These are phyloP conservation scores for Triops longicaudatus DNA, from an alignment of 1,140 invertebrate genomes.

Conservation along the genomic window DNA sequence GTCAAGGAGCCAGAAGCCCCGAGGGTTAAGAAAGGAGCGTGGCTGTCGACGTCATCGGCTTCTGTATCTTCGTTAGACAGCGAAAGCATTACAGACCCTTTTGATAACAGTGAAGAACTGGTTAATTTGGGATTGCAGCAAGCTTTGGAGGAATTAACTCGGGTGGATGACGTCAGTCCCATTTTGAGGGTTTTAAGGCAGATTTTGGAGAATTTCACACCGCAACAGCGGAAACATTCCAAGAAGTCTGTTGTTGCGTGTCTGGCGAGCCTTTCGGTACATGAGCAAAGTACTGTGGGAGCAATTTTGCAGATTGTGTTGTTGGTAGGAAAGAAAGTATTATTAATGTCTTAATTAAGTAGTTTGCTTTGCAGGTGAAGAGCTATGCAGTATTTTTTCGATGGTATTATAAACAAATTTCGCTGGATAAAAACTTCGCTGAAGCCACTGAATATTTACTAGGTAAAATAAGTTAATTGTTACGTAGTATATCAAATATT, in stretches of 20 bases:
- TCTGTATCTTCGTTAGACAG: neutral
- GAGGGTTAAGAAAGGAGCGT: neutral
- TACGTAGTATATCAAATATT: neutral
- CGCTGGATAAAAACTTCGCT: neutral
- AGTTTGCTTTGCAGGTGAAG: neutral
- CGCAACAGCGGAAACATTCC: neutral
- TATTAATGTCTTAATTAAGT: neutral
- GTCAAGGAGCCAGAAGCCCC: neutral
- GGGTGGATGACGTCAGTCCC: neutral
- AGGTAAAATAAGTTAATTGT: neutral
- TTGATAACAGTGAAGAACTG: neutral
- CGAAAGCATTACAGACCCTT: neutral
- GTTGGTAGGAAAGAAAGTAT: neutral
- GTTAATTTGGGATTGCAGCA: neutral
- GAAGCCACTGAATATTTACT: neutral
- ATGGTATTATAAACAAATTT: neutral
- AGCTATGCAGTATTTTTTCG: neutral
- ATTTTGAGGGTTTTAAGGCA: neutral
- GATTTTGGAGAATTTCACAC: neutral
- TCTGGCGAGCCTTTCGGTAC: neutral
- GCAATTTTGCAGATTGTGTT: neutral
- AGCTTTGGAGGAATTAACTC: neutral
- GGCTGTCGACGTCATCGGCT: neutral
- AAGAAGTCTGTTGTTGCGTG: neutral
- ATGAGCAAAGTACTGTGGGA: neutral